A percentile compares a stretch with the other conserved stretches of the same genome.
Conservation (phyloP, 2,888 invertebrate genomes). For the Proisotoma minuta region DNA sequence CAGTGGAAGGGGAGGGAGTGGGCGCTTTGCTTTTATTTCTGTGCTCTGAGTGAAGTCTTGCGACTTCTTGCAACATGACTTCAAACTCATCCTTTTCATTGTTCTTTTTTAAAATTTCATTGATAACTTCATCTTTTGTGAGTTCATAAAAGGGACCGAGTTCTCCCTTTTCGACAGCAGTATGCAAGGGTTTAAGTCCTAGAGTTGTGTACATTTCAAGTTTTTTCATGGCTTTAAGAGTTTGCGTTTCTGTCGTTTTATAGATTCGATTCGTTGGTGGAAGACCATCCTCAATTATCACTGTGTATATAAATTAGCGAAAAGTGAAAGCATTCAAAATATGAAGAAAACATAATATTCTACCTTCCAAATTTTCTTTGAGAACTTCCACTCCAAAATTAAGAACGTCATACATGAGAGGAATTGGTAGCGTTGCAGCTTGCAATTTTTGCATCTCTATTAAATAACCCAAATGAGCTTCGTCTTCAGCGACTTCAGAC, state of each 20-base stretch:
- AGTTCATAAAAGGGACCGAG: slow-evolving; percentile 17
- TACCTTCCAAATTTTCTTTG: slow-evolving; percentile 20
- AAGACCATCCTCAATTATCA: slow-evolving; percentile 14
- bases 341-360: not conserved
- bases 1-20: no score
- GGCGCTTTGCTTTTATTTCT: no score
- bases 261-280: slow-evolving; percentile 24
- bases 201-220: slow-evolving; percentile 24
- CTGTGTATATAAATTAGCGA: no score
- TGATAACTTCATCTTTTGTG: slow-evolving; percentile 25
- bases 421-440: slow-evolving; percentile 23
- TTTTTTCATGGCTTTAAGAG: slow-evolving; percentile 17
- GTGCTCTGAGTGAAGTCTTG: slow-evolving; percentile 10
- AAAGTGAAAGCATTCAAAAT: not conserved
- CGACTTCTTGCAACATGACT: not conserved
- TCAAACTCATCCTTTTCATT: slow-evolving; percentile 1
- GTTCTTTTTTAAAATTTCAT: not conserved
- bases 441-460: slow-evolving; percentile 27
- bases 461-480: slow-evolving; percentile 27
- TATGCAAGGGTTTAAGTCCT: slow-evolving; percentile 24
- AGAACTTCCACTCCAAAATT: slow-evolving; percentile 28
- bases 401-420: slow-evolving; percentile 31
- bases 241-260: slow-evolving; percentile 17
- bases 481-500: slow-evolving; percentile 18
- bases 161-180: not conserved